Conservation (phyloP, 2,888 invertebrate genomes). For the Allolobophora icterica region DNA sequence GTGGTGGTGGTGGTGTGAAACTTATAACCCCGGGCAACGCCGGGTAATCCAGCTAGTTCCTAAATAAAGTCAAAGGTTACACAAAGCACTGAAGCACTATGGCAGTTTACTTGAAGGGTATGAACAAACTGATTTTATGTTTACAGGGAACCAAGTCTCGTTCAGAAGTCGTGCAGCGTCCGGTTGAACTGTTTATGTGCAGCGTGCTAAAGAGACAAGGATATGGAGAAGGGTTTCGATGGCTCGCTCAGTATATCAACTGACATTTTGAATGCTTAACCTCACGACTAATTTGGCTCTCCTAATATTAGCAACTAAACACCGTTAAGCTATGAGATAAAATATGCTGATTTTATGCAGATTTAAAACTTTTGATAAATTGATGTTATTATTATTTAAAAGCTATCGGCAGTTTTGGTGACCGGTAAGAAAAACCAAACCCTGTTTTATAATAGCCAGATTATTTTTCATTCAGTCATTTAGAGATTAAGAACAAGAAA, state of each 20-base stretch:
- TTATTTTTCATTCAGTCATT: background rate
- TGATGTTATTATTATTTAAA: background rate
- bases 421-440: background rate
- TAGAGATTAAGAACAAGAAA: background rate
- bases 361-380: background rate
- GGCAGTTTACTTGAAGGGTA: too few species aligned
- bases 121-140: background rate
- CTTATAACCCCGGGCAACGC: too few species aligned
- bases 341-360: background rate
- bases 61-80: too few species aligned
- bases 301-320: constrained; percentile 6
- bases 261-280: constrained; percentile 43
- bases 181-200: constrained; percentile 98
- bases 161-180: constrained; percentile 63
- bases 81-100: too few species aligned
- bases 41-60: too few species aligned
- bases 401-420: background rate
- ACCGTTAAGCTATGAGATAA: background rate
- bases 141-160: constrained; percentile 46
- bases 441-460: background rate
- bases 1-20: too few species aligned
- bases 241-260: constrained; percentile 78
- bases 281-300: constrained; percentile 14
- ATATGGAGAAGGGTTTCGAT: constrained; percentile 99
- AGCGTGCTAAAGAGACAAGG: constrained; percentile 98